Conservation (phyloP, 2,113 vertebrate species). For the Larimichthys polyactis region DNA sequence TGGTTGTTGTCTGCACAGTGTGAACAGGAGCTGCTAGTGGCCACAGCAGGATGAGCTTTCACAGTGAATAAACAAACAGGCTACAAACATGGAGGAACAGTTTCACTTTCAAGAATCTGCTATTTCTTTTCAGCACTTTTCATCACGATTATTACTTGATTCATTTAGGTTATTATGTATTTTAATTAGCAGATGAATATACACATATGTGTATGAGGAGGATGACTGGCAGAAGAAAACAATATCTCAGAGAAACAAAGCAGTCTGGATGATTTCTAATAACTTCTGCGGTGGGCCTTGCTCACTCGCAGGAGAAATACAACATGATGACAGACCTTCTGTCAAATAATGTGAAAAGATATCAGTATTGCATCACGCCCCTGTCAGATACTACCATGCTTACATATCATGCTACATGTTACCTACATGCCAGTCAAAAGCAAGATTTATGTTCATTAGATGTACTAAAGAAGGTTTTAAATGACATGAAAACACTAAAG, state of each 20-base stretch:
- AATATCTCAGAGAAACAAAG: background rate
- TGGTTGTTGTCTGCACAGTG: background rate
- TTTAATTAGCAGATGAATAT: background rate
- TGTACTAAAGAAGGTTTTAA: background rate
- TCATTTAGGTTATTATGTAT: background rate
- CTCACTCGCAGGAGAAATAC: too few species aligned
- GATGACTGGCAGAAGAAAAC: background rate
- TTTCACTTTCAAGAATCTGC: background rate
- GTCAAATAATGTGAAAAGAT: background rate
- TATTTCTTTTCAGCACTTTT: background rate
- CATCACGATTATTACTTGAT: too few species aligned
- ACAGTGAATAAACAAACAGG: background rate
- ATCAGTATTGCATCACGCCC: background rate
- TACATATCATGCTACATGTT: background rate
- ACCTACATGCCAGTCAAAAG: background rate
- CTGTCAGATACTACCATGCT: background rate
- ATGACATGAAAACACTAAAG: slow-evolving; percentile 7
- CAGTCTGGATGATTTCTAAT: background rate
- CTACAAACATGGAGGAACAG: background rate
- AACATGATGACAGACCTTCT: too few species aligned
- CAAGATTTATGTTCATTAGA: background rate
- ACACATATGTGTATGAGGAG: background rate
- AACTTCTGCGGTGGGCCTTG: background rate
- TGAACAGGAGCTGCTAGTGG: too few species aligned
- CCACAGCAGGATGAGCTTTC: too few species aligned